These are phyloP conservation scores for Oscheius sp. DNA, from an alignment of 2,888 invertebrate species.

Conservation along the genomic window DNA sequence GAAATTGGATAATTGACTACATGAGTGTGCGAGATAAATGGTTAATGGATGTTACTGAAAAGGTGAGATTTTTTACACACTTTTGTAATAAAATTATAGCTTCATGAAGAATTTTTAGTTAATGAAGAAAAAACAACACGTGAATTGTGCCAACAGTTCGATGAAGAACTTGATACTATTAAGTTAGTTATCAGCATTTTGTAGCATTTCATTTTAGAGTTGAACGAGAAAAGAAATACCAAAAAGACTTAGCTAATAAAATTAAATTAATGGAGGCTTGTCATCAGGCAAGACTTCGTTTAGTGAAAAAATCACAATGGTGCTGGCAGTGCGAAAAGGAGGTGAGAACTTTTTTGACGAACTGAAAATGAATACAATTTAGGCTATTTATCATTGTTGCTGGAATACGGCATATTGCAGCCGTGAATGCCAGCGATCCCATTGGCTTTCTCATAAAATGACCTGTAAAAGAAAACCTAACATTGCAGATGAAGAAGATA, in stretches of 20 bases:
- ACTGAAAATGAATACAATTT: slow-evolving; percentile 9
- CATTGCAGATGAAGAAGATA: background rate
- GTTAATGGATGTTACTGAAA: slow-evolving; percentile 75
- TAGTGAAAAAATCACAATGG: slow-evolving; percentile 85
- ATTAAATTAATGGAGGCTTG: slow-evolving; percentile 79
- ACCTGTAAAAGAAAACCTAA: slow-evolving; percentile 66
- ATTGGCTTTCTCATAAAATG: slow-evolving; percentile 72
- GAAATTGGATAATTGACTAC: slow-evolving; percentile 73
- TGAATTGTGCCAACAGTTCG: slow-evolving; percentile 74
- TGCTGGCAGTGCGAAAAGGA: slow-evolving; percentile 69
- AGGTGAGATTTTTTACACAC: too few species aligned
- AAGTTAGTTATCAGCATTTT: slow-evolving; percentile 60
- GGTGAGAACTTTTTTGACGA: slow-evolving; percentile 34
- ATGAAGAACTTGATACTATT: slow-evolving; percentile 74
- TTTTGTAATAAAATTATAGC: slow-evolving; percentile 66
- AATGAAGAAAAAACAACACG: slow-evolving; percentile 75
- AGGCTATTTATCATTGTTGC: slow-evolving; percentile 89
- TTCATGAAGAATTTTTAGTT: slow-evolving; percentile 74
- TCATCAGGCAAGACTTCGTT: slow-evolving; percentile 81
- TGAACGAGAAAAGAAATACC: slow-evolving; percentile 71
- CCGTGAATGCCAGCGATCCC: slow-evolving; percentile 82
- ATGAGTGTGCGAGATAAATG: slow-evolving; percentile 74
- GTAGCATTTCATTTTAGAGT: slow-evolving; percentile 57
- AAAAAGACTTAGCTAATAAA: slow-evolving; percentile 75
- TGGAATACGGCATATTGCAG: slow-evolving; percentile 90